phyloP scores from a whole-genome alignment of 2,888 invertebrate species.

The Mactromeris polynyma region DNA sequence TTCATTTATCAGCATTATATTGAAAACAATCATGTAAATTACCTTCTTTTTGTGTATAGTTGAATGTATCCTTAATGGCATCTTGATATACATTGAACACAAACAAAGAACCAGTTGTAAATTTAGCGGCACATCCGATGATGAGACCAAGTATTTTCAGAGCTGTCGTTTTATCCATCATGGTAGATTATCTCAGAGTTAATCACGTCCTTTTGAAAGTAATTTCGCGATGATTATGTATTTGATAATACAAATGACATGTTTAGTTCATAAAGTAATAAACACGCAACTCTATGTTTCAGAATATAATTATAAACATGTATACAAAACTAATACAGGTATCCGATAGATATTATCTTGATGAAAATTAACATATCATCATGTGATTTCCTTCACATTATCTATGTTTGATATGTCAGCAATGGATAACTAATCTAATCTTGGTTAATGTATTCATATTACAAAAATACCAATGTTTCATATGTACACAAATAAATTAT shows the following conservation, averaged over 20 bases:
- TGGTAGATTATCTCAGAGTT: background rate
- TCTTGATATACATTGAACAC: conserved; percentile 75
- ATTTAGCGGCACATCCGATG: conserved; percentile 75
- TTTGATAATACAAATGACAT: background rate
- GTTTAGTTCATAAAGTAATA: background rate
- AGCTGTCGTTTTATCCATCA: conserved; percentile 17
- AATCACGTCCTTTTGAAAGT: background rate
- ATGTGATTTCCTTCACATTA: background rate
- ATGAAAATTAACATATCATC: background rate
- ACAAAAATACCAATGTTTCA: background rate
- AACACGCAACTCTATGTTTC: too few species aligned
- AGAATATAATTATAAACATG: background rate
- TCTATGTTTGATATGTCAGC: background rate
- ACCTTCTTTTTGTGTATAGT: conserved; percentile 77
- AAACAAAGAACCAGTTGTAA: conserved; percentile 75
- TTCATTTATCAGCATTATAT: too few species aligned
- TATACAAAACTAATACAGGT: background rate
- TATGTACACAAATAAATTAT: background rate
- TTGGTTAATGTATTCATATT: background rate
- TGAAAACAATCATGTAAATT: too few species aligned
- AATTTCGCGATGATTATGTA: background rate
- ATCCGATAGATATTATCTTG: background rate
- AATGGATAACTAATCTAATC: background rate
- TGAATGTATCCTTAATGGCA: conserved; percentile 72
- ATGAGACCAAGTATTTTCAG: conserved; percentile 68